Evolutionary conservation across 2,888 invertebrate species (phyloP).

Genomic region (Alloplasta piceator): DNA sequence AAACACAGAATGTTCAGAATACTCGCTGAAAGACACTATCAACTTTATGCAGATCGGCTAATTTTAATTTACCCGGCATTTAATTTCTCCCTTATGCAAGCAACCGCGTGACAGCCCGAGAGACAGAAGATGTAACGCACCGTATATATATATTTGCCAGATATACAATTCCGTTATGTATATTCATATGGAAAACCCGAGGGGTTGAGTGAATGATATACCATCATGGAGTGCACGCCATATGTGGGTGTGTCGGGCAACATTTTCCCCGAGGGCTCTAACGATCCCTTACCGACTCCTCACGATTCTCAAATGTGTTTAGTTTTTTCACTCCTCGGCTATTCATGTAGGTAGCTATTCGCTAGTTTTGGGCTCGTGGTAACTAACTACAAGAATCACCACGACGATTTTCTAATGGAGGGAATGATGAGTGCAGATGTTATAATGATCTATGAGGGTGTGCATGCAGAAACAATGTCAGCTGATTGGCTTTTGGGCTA

Average conservation of each 20-base stretch:
- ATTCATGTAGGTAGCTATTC: slow-evolving; percentile 31
- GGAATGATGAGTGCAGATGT: slow-evolving; percentile 10
- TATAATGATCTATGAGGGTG: slow-evolving; percentile 15
- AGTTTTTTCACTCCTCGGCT: slow-evolving; percentile 36
- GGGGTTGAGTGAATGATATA: slow-evolving; percentile 40
- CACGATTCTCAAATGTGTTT: slow-evolving; percentile 46
- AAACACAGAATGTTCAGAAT: too few species aligned
- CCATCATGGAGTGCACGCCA: slow-evolving; percentile 76
- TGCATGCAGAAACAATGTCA: not conserved
- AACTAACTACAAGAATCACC: slow-evolving; percentile 53
- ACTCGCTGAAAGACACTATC: not conserved
- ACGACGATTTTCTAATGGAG: slow-evolving; percentile 42
- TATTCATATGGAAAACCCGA: slow-evolving; percentile 47
- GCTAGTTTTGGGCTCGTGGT: slow-evolving; percentile 50
- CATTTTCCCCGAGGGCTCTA: slow-evolving; percentile 58
- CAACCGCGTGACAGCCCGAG: slow-evolving; percentile 4
- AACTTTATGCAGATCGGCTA: slow-evolving; percentile 11
- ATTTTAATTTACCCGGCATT: slow-evolving; percentile 23
- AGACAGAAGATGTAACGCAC: slow-evolving; percentile 31
- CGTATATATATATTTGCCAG: not conserved
- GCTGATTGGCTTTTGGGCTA: not conserved
- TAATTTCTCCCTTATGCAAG: slow-evolving; percentile 35
- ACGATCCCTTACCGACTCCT: slow-evolving; percentile 55
- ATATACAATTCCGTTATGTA: slow-evolving; percentile 26
- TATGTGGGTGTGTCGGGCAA: slow-evolving; percentile 77